Percentiles rank a stretch among this genome's conserved stretches.
These are phyloP conservation scores for Vireo altiloquus DNA, from an alignment of 2,113 vertebrate species.

Conservation along the genomic window DNA sequence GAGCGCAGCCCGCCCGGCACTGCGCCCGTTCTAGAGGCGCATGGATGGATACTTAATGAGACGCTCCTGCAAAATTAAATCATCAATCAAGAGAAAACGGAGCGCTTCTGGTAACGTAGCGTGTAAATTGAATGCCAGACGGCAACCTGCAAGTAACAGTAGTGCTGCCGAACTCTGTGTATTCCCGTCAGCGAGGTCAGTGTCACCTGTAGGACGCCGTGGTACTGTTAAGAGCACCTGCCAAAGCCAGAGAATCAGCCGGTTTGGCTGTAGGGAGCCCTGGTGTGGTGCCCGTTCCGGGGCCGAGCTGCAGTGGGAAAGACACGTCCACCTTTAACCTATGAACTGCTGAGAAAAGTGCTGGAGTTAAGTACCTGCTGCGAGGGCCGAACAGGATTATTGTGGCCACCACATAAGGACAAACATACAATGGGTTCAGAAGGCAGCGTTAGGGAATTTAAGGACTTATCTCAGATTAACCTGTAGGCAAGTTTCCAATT, in stretches of 20 bases:
- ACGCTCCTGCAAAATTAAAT: accelerated
- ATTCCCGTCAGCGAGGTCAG: neutral
- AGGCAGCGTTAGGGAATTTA: accelerated
- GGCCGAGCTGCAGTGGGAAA: accelerated
- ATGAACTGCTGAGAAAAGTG: accelerated
- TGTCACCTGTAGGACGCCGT: neutral
- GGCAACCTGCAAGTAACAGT: accelerated
- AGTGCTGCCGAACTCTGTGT: neutral
- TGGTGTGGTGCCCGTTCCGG: accelerated
- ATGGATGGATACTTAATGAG: accelerated
- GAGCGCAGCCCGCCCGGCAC: accelerated
- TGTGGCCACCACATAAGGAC: accelerated
- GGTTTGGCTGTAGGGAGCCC: neutral
- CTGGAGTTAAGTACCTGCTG: neutral
- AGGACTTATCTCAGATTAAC: neutral
- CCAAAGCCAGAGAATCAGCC: accelerated
- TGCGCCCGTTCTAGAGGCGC: accelerated
- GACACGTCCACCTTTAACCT: neutral
- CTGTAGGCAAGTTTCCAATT: no score
- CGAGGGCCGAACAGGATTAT: neutral
- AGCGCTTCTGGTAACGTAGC: neutral
- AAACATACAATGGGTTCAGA: neutral
- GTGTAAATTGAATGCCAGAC: accelerated
- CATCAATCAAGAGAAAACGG: neutral
- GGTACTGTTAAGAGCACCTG: neutral